phyloP scores from a whole-genome alignment of 2,113 vertebrate genomes.

The Jaculus jaculus region DNA sequence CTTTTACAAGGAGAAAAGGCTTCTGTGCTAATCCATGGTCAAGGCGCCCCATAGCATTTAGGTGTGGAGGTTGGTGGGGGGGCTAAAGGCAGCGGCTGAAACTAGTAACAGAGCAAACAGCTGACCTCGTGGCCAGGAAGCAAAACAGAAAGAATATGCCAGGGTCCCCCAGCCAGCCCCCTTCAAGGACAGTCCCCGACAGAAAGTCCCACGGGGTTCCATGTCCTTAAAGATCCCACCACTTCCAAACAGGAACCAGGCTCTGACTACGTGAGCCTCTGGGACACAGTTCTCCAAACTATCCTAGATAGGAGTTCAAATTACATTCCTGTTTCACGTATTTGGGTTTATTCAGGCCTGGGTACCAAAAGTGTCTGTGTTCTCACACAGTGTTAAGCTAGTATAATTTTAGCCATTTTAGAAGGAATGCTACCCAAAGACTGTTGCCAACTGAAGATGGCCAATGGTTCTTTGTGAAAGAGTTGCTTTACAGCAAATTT shows the following conservation, averaged over 20 bases:
- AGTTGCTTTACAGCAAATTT: not conserved
- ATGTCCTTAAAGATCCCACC: not conserved
- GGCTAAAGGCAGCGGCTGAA: not conserved
- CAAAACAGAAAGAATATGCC: not conserved
- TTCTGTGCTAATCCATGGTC: not conserved
- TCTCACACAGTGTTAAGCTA: not conserved
- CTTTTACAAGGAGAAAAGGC: not conserved
- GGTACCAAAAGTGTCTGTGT: rapidly evolving
- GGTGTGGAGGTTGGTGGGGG: not conserved
- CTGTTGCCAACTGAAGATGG: not conserved
- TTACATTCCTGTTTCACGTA: constrained; percentile 43
- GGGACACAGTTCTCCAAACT: not conserved
- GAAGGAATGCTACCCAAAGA: not conserved
- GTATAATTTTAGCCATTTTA: not conserved
- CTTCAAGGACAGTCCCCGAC: too few species aligned
- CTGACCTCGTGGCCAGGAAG: not conserved
- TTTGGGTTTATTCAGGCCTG: not conserved
- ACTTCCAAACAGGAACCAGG: not conserved
- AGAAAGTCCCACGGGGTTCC: not conserved
- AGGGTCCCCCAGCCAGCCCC: not conserved
- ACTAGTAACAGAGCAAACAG: not conserved
- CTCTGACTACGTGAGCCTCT: not conserved
- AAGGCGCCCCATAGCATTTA: not conserved
- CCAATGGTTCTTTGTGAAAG: not conserved
- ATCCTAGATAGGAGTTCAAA: constrained; percentile 18